Evolutionary conservation across 2,797 vertebrate species (phyloP), one percentile per base, ranked within the genome.

Genomic region (Chanos chanos): DNA sequence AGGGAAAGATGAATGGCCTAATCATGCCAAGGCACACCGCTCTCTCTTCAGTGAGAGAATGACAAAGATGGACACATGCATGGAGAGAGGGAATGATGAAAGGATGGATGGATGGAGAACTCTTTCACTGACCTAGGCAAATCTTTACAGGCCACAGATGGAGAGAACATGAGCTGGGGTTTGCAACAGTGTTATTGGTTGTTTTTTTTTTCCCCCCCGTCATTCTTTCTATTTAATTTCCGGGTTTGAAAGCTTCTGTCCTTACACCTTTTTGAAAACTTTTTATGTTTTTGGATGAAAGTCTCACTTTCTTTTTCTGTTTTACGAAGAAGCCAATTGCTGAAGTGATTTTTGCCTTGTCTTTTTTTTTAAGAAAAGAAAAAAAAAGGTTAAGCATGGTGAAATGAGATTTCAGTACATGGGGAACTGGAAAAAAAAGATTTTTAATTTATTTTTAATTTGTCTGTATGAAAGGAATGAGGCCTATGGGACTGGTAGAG

Each of bases 371-470:
- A 1, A 15, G 16, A 15, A 30, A 12, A 15, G n/a, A 39, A 19
- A 33, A 18, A 45, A 34, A 25, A 21, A 33, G 48, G 48, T 52
- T 43, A 39, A 48, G 37, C 48, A 27, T 52, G 43, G 2, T 41
- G 25, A 34, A 36, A 48, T 13, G 37, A 16, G 6, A 19, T 13
- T 39, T 30, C 30, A 6, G 12, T n/a, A n/a, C n/a, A n/a, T n/a
- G n/a, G n/a, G n/a, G n/a, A n/a, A n/a, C n/a, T n/a, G n/a, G n/a
- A n/a, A n/a, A n/a, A n/a, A 48, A 39, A 30, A 30, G 3, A 19
- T 39, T 55, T 70, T 70, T 65, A 61, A 51, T 40, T 66, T 61
- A 44, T 59, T 59, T 69, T 63, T n/a, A 63, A 24, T 39, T 13
- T 15, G n/a, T 33, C 19, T 64, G 24, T 7, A 27, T 36, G 16